These are phyloP conservation scores for Erannis defoliaria DNA, from an alignment of 2,888 invertebrate species.

Conservation along the genomic window DNA sequence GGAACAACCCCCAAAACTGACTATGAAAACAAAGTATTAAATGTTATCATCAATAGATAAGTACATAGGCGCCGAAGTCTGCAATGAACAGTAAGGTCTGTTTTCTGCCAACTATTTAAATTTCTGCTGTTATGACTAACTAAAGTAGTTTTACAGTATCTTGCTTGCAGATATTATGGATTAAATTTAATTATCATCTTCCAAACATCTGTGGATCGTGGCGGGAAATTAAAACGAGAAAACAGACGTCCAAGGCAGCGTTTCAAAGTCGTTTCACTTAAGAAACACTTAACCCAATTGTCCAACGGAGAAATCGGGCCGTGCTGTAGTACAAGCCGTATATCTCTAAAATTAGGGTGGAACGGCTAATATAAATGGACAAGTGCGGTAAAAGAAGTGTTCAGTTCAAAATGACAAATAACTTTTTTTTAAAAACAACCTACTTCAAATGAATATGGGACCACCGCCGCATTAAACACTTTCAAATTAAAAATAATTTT, in stretches of 20 bases:
- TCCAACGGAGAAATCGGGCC: slow-evolving; percentile 45
- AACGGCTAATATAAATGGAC: slow-evolving; percentile 2
- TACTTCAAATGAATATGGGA: too few species aligned
- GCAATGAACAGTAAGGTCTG: too few species aligned
- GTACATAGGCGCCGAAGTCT: too few species aligned
- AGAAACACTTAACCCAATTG: slow-evolving; percentile 47
- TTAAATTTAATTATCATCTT: slow-evolving; percentile 18
- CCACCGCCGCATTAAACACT: too few species aligned
- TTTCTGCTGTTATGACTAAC: too few species aligned
- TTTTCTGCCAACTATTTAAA: too few species aligned
- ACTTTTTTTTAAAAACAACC: too few species aligned
- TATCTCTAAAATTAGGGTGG: slow-evolving; percentile 8
- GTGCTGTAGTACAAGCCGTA: slow-evolving; percentile 13
- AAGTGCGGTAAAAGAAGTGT: background rate
- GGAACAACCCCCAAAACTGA: too few species aligned
- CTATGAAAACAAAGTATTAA: too few species aligned
- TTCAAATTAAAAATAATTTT: too few species aligned
- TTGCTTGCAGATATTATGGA: background rate
- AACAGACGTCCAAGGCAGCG: slow-evolving; percentile 19
- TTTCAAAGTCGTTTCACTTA: slow-evolving; percentile 40
- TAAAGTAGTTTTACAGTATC: background rate
- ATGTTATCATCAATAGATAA: too few species aligned
- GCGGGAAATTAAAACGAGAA: slow-evolving; percentile 23
- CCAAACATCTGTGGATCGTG: slow-evolving; percentile 19
- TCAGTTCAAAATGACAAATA: background rate